Evolutionary conservation across 2,888 invertebrate species (phyloP), one percentile per base, ranked within the genome.

Genomic region (Phorcus lineatus): DNA sequence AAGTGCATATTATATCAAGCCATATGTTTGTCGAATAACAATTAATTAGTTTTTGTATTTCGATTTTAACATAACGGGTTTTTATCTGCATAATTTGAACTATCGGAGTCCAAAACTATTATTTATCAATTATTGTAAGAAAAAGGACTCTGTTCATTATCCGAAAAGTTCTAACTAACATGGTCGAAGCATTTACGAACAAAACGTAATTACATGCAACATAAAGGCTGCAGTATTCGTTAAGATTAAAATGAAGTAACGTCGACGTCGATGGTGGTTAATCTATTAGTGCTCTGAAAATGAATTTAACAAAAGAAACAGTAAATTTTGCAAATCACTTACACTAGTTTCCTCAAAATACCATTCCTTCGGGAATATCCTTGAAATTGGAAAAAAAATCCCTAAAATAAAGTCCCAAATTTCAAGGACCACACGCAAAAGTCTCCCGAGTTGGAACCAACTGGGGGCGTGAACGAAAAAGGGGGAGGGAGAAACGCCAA

Each of bases 391-490:
- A 6, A 62, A 62, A 57, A 62, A 62, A 62, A 62, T 62, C 28
- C 28, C 62, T 28, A 62, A 62, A 62, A 62, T 62, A 28, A 28
- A 24, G 28, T 28, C 28, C 62, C 28, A 28, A n/a, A 62, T 13
- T 40, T 70, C 40, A n/a, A 36, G 70, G 70, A 70, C 70, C 70
- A 70, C 70, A 70, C 70, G 36, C 70, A 40, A 11, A 70, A 36
- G 31, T 70, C 70, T 70, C 70, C 36, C 16, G 70, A 36, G 70
- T 19, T 19, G 24, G 57, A 22, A 57, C 57, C 6, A 17, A 67
- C 31, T 31, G 67, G 36, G 67, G 36, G 67, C n/a, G 67, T 31
- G 67, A 31, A 53, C 47, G 74, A 24, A 52, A 75, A 31, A 53
- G 52, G 53, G 47, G 52, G 53, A n/a, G 74, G 28, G 52, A 2